Conservation (phyloP, 2,888 invertebrate genomes). For the Tetragnatha montana region DNA sequence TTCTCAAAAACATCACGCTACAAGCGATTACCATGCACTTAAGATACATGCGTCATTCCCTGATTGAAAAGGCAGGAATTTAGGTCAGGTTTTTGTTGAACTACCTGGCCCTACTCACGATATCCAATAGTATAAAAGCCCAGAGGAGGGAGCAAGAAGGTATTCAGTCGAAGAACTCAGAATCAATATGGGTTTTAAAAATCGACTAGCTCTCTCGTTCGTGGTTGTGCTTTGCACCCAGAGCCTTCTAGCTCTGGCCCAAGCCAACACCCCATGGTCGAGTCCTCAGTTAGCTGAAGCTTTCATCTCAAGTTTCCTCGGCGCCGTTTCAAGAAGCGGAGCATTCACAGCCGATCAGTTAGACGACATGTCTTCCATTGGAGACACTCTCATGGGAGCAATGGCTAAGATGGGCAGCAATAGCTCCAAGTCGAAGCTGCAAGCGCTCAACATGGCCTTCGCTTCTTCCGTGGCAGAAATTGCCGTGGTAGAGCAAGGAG, state of each 20-base stretch:
- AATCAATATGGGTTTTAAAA: too few relatives aligned
- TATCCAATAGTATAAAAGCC: too few relatives aligned
- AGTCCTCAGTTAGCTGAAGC: constrained; percentile 1
- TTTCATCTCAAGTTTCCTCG: constrained; percentile 15
- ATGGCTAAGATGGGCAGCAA: constrained; percentile 5
- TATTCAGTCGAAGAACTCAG: too few relatives aligned
- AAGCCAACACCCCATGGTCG: constrained; percentile 6
- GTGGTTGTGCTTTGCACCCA: constrained; percentile 21
- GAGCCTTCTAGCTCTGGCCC: constrained; percentile 6
- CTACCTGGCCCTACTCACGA: too few relatives aligned
- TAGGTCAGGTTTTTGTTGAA: too few relatives aligned
- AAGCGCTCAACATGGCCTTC: constrained; percentile 43
- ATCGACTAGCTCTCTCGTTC: neutral
- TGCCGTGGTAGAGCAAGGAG: neutral
- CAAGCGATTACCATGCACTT: too few relatives aligned
- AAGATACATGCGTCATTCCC: too few relatives aligned
- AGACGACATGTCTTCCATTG: constrained; percentile 31
- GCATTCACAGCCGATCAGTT: neutral
- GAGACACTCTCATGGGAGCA: constrained; percentile 16
- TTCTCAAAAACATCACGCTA: too few relatives aligned
- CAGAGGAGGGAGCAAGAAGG: too few relatives aligned
- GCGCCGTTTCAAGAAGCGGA: neutral
- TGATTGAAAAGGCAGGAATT: too few relatives aligned
- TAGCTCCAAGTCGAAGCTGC: neutral
- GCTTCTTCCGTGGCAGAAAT: constrained; percentile 43